Percentiles rank a stretch among this genome's conserved stretches.
Conservation (phyloP, 2,797 vertebrate genomes). For the Onychomys arenicola region DNA sequence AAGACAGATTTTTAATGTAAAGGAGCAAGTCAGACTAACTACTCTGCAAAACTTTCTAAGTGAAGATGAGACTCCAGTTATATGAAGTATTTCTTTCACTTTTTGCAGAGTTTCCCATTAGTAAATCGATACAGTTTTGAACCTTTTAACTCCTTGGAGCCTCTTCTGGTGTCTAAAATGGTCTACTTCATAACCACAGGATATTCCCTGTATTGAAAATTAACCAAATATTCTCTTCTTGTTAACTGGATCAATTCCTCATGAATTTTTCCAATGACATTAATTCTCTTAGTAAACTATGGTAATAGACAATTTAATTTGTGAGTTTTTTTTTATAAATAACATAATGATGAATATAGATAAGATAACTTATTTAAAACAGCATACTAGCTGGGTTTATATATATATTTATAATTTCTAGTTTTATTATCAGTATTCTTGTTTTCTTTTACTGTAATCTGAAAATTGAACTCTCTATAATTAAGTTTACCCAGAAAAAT, state of each 20-base stretch:
- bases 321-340: not conserved
- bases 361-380: not conserved
- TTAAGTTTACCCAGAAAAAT: not conserved
- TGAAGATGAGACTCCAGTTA: not conserved
- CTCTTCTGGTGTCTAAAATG: not conserved
- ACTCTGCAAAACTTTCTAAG: not conserved
- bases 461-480: not conserved
- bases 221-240: not conserved
- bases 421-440: not conserved
- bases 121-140: not conserved
- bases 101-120: not conserved
- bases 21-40: not conserved
- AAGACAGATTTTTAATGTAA: not conserved
- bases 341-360: not conserved
- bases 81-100: not conserved
- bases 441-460: constrained; percentile 10
- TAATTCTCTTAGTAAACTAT: not conserved
- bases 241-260: not conserved
- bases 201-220: not conserved
- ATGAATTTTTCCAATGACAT: not conserved
- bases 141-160: not conserved
- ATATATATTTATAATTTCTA: not conserved
- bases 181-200: not conserved
- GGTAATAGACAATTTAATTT: not conserved
- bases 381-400: not conserved